Conservation (phyloP, 1,140 invertebrate species). For the Nomia melanderi region DNA sequence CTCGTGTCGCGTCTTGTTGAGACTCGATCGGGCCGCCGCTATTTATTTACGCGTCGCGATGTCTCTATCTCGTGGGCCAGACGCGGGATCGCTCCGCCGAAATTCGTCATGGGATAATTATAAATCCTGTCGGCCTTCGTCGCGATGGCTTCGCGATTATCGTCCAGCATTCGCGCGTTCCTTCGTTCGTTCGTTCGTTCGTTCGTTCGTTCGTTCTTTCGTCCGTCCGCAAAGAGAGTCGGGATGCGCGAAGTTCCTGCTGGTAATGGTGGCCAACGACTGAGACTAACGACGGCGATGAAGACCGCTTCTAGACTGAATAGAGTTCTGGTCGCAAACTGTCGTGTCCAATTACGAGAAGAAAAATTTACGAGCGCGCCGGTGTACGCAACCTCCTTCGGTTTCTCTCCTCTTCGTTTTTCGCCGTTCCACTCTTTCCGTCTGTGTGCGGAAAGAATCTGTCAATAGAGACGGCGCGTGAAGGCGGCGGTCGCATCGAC, state of each 20-base stretch:
- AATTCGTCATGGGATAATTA: too few relatives aligned
- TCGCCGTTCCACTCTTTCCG: constrained; percentile 24
- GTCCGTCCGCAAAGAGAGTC: too few relatives aligned
- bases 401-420: constrained; percentile 7
- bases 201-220: too few relatives aligned
- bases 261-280: background rate
- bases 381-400: constrained; percentile 23
- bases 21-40: constrained; percentile 1
- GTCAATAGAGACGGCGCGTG: constrained; percentile 67
- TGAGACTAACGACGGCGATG: background rate
- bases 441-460: constrained; percentile 65
- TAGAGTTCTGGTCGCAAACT: constrained; percentile 25
- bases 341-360: constrained; percentile 59
- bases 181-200: too few relatives aligned
- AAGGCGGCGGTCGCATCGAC: constrained; percentile 32
- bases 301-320: constrained; percentile 18
- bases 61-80: too few relatives aligned
- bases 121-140: too few relatives aligned
- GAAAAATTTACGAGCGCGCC: constrained; percentile 60
- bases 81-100: too few relatives aligned
- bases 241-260: too few relatives aligned
- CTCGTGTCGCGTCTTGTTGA: background rate
- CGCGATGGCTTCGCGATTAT: too few relatives aligned
- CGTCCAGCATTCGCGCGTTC: too few relatives aligned
- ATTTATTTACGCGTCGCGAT: constrained; percentile 29